These are phyloP conservation scores for Pocota personata DNA, from an alignment of 2,888 invertebrate genomes.

Conservation along the genomic window DNA sequence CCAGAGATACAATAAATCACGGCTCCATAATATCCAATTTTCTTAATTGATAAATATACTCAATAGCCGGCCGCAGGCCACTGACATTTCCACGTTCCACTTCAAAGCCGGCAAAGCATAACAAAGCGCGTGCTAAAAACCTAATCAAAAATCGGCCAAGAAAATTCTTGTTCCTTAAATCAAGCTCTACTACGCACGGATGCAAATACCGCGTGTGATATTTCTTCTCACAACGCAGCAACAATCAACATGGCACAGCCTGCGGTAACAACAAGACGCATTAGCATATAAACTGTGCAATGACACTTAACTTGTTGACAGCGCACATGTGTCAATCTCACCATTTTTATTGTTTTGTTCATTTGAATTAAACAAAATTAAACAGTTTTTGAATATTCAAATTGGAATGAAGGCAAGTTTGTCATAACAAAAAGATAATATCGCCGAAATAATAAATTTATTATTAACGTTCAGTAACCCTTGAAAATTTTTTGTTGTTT, in stretches of 20 bases:
- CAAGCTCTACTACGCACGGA: slow-evolving; percentile 42
- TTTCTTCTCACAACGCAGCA: background rate
- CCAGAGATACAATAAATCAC: slow-evolving; percentile 15
- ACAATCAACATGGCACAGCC: slow-evolving; percentile 16
- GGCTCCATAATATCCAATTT: background rate
- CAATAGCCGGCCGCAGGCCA: slow-evolving; percentile 36
- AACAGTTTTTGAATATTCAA: slow-evolving; percentile 32
- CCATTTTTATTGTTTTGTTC: background rate
- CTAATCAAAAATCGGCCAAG: slow-evolving; percentile 32
- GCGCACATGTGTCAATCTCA: slow-evolving; percentile 37
- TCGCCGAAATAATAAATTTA: background rate
- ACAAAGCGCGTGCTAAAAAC: slow-evolving; percentile 5
- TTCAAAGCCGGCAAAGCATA: background rate
- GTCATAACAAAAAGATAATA: slow-evolving; percentile 8
- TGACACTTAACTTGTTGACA: slow-evolving; percentile 43
- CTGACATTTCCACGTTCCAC: slow-evolving; percentile 28
- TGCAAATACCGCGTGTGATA: slow-evolving; percentile 36
- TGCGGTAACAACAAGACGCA: slow-evolving; percentile 3
- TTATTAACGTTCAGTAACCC: slow-evolving; percentile 39
- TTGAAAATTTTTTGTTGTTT: background rate
- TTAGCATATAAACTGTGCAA: slow-evolving; percentile 50
- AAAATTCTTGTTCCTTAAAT: slow-evolving; percentile 49
- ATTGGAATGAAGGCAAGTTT: background rate
- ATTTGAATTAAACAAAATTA: background rate
- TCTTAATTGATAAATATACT: slow-evolving; percentile 38